Conservation (phyloP, 2,888 invertebrate genomes). For the Aphodius granarius region DNA sequence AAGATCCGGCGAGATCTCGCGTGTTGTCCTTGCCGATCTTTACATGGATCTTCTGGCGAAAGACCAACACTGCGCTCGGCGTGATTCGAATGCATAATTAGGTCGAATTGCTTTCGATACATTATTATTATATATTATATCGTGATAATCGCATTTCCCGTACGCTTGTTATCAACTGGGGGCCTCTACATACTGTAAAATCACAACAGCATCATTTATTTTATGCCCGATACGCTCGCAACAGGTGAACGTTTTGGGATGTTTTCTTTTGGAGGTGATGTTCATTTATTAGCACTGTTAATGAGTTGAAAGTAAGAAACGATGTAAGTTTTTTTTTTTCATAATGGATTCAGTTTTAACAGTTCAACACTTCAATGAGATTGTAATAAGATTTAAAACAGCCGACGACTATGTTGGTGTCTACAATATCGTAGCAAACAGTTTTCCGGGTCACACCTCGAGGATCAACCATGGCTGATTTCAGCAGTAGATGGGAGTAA, state of each 20-base stretch:
- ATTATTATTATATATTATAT: neutral
- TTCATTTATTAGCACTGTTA: neutral
- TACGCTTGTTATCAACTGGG: neutral
- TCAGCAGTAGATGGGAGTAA: too few species aligned
- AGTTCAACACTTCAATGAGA: too few species aligned
- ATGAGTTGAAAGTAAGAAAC: neutral
- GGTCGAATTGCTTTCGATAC: neutral
- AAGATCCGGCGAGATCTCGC: neutral
- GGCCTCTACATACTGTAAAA: neutral
- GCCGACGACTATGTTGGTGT: too few species aligned
- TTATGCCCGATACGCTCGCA: neutral
- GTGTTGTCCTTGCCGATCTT: neutral
- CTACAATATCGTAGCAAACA: too few species aligned
- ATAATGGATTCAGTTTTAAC: too few species aligned
- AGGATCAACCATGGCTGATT: too few species aligned
- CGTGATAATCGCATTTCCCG: neutral
- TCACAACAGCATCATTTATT: neutral
- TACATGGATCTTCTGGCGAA: neutral
- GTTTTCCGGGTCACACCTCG: too few species aligned
- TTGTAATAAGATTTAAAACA: too few species aligned
- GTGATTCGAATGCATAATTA: neutral
- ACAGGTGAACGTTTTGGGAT: neutral
- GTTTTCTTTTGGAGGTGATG: neutral
- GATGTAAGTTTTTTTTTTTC: neutral
- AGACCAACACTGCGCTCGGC: neutral